Conservation (phyloP, 2,888 invertebrate genomes). For the Auanema sp. region DNA sequence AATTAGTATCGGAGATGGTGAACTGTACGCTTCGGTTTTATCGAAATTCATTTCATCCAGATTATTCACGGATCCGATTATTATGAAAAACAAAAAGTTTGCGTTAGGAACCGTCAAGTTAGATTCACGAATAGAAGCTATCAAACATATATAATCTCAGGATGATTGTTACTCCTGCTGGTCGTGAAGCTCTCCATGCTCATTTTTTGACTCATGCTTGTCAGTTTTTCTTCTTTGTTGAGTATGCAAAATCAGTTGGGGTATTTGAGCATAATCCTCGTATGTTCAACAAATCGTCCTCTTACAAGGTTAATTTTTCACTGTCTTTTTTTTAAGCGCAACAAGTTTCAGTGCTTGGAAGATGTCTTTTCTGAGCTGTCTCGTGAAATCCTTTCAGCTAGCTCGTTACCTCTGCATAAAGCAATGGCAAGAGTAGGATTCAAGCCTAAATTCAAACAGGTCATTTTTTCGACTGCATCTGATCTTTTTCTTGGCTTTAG, state of each 20-base stretch:
- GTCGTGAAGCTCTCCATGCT: slow-evolving; percentile 33
- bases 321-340: background rate
- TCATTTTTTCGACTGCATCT: background rate
- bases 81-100: slow-evolving; percentile 39
- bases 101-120: slow-evolving; percentile 40
- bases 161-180: slow-evolving; percentile 28
- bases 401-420: slow-evolving; percentile 19
- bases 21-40: slow-evolving; percentile 13
- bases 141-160: slow-evolving; percentile 9
- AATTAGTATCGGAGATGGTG: slow-evolving; percentile 15
- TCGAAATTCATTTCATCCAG: slow-evolving; percentile 29
- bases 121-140: background rate
- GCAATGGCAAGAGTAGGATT: slow-evolving; percentile 32
- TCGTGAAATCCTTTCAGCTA: slow-evolving; percentile 30
- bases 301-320: slow-evolving; percentile 17
- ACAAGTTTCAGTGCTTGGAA: slow-evolving; percentile 15
- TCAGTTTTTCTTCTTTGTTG: slow-evolving; percentile 31
- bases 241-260: slow-evolving; percentile 16
- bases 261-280: slow-evolving; percentile 25
- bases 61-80: slow-evolving; percentile 30
- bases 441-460: slow-evolving; percentile 25
- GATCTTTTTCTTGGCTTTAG: slow-evolving; percentile 2
- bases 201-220: slow-evolving; percentile 27
- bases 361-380: slow-evolving; percentile 31
- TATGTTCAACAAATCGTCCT: slow-evolving; percentile 26